phyloP scores from a whole-genome alignment of 2,113 vertebrate genomes.

The Gymnarchus niloticus region DNA sequence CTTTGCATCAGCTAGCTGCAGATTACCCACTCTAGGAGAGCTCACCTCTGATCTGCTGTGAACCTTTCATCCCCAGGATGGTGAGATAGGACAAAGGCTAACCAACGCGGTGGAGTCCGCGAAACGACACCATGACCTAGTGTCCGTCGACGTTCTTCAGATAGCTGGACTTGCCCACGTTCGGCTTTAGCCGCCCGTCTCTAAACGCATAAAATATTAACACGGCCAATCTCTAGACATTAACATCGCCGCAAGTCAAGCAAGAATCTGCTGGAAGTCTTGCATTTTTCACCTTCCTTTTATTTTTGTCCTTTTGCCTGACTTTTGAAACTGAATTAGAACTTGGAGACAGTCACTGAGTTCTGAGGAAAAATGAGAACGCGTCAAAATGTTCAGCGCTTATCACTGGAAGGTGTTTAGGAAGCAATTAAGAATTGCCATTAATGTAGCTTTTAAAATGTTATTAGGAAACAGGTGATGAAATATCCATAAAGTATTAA shows the following conservation, averaged over 20 bases:
- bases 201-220: slow-evolving; percentile 3
- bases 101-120: not conserved
- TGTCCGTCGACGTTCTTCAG: not conserved
- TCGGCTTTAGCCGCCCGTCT: not conserved
- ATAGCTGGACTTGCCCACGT: not conserved
- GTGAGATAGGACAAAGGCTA: not conserved
- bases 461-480: not conserved
- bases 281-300: not conserved
- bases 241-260: not conserved
- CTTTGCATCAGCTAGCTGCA: not conserved
- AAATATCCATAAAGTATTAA: not conserved
- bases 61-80: not conserved
- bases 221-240: not conserved
- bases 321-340: not conserved
- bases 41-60: slow-evolving; percentile 4
- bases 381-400: not conserved
- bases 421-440: not conserved
- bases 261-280: not conserved
- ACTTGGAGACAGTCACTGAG: not conserved
- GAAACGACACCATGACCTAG: not conserved
- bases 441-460: not conserved
- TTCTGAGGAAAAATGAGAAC: not conserved
- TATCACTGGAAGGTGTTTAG: not conserved
- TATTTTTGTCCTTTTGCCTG: not conserved
- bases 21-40: not conserved